These are phyloP conservation scores for Danio albolineatus DNA, from an alignment of 2,797 vertebrate species.

Conservation along the genomic window DNA sequence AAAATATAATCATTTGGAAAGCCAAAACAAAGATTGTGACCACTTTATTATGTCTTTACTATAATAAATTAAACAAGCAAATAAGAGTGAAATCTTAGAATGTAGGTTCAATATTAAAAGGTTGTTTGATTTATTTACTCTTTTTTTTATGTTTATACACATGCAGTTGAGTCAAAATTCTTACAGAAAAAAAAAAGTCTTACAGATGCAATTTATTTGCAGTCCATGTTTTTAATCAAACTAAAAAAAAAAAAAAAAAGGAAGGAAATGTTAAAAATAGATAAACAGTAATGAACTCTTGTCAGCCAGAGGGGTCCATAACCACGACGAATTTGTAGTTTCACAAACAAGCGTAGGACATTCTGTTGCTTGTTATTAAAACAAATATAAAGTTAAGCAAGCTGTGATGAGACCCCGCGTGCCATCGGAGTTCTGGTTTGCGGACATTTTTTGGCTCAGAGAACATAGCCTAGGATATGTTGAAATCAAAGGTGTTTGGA, in stretches of 20 bases:
- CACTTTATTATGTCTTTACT: too few relatives aligned
- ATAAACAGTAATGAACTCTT: background rate
- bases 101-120: background rate
- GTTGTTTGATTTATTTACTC: background rate
- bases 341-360: slow-evolving; percentile 12
- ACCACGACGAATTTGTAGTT: background rate
- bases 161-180: background rate
- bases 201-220: background rate
- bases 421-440: slow-evolving; percentile 1
- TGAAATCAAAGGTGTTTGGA: slow-evolving; percentile 32
- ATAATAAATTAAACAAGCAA: too few relatives aligned
- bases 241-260: slow-evolving; percentile 15
- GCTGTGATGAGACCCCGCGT: slow-evolving; percentile 29
- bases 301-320: slow-evolving; percentile 14
- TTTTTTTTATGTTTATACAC: background rate
- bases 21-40: too few relatives aligned
- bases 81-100: background rate
- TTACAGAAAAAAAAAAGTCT: too few relatives aligned
- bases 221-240: background rate
- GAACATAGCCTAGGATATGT: slow-evolving; percentile 13
- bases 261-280: background rate
- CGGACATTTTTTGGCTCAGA: slow-evolving; percentile 16
- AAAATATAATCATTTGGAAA: slow-evolving; percentile 14
- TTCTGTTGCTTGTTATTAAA: slow-evolving; percentile 36
- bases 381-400: slow-evolving; percentile 20